These are phyloP conservation scores for Lycodopsis pacificus DNA, from an alignment of 2,797 vertebrate genomes.

Conservation along the genomic window DNA sequence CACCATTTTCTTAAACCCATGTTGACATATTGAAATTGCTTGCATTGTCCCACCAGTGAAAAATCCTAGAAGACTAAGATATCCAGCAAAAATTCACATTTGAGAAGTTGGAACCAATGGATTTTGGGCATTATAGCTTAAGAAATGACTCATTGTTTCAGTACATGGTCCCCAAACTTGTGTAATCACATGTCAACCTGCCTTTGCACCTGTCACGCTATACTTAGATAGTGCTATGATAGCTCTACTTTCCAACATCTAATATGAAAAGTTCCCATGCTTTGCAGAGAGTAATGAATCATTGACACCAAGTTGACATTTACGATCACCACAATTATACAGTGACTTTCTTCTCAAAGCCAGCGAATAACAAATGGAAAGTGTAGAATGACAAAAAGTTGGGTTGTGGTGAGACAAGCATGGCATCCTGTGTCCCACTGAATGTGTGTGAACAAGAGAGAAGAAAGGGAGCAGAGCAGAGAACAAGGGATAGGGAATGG, in stretches of 20 bases:
- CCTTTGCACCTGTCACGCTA: neutral
- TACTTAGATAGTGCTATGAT: neutral
- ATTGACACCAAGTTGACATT: neutral
- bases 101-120: neutral
- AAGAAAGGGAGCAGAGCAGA: slow-evolving; percentile 23
- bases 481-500: slow-evolving; percentile 28
- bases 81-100: neutral
- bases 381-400: slow-evolving; percentile 2
- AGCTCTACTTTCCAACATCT: neutral
- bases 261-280: neutral
- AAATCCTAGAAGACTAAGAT: neutral
- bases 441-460: slow-evolving; percentile 11
- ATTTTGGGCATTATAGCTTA: neutral
- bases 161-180: neutral
- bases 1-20: too few species aligned
- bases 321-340: neutral
- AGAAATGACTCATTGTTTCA: neutral
- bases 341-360: slow-evolving; percentile 11
- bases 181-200: slow-evolving; percentile 6
- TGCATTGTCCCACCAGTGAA: neutral
- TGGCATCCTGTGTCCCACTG: slow-evolving; percentile 8
- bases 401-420: slow-evolving; percentile 36
- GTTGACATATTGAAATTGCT: neutral
- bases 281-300: neutral
- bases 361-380: slow-evolving; percentile 6